Evolutionary conservation across 2,797 vertebrate genomes (phyloP), one percentile per base, ranked within the genome.

Genomic region (Phrynocephalus guinanensis): DNA sequence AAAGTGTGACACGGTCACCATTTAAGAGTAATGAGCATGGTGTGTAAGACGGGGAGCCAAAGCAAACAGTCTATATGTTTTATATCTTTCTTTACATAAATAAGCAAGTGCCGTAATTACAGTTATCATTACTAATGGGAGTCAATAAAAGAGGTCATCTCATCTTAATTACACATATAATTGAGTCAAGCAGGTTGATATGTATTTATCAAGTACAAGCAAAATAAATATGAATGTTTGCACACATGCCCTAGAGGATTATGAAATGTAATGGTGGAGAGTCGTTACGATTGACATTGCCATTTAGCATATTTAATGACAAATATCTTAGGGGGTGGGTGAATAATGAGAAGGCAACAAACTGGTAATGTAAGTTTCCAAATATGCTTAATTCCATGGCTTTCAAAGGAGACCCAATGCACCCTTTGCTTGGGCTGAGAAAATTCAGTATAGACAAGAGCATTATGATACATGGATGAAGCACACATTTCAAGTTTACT

Each of bases 91-190:
- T 88, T 93, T 87, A 91, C 92, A 92, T 89, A 88, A 82, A 79
- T 93, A 90, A 79, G 70, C 26, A 91, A 82, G 44, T 71, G 52
- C 82, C 33, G 60, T 82, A 71, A 92, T 89, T 82, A 89, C 72
- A 88, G 93, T 83, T 89, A 91, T 78, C 86, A 76, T 90, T 73
- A 72, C 89, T 93, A 86, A 93, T 94, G 90, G 84, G 73, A 94
- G 79, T 93, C 89, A 90, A 94, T 94, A 93, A 92, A 1, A 87
- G 91, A 93, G 92, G 91, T 84, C 18, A 93, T 91, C 90, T 86
- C 83, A 28, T 79, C 83, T 79, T 94, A 93, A 95, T 94, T 93
- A 77, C 72, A 90, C 88, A 93, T 90, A 91, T 88, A 93, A 79
- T 38, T 87, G 82, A 90, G 90, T 88, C 84, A 81, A 79, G 86